Conservation (phyloP, 1,140 invertebrate genomes). For the Zaprionus ghesquierei region DNA sequence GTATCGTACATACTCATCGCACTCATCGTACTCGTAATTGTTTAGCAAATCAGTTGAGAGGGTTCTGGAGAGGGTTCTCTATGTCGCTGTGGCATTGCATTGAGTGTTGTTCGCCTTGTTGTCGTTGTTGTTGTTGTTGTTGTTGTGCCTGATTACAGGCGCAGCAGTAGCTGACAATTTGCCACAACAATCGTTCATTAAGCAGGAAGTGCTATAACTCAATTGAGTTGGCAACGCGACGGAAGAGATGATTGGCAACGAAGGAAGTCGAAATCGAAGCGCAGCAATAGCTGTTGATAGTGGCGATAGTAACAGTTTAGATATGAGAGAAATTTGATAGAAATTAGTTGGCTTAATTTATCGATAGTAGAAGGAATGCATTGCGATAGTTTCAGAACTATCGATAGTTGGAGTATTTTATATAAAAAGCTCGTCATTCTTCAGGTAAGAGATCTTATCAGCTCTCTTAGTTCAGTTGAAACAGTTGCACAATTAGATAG, state of each 20-base stretch:
- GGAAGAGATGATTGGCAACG: too few relatives aligned
- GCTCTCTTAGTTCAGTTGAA: too few relatives aligned
- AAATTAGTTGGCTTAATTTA: too few relatives aligned
- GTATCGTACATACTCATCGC: constrained; percentile 24
- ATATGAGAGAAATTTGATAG: background rate
- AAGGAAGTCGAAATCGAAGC: too few relatives aligned
- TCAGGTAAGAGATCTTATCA: too few relatives aligned
- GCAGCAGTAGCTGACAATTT: constrained; percentile 78
- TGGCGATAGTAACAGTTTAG: background rate
- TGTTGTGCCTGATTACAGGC: constrained; percentile 61
- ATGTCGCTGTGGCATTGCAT: constrained; percentile 33
- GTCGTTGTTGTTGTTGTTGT: constrained; percentile 41
- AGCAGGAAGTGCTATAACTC: constrained; percentile 30
- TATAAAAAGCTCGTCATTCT: too few relatives aligned
- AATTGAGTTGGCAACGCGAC: constrained; percentile 1
- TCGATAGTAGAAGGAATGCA: too few relatives aligned
- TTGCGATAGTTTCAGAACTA: background rate
- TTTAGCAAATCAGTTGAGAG: constrained; percentile 72
- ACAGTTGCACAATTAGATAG: too few relatives aligned
- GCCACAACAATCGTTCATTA: constrained; percentile 40
- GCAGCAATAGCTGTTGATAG: background rate
- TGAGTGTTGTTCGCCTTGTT: constrained; percentile 8
- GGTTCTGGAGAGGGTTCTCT: constrained; percentile 31
- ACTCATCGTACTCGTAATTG: constrained; percentile 57
- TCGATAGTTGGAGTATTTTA: background rate